These are phyloP conservation scores for Serilophus lunatus DNA, from an alignment of 2,113 vertebrate species.

Conservation along the genomic window DNA sequence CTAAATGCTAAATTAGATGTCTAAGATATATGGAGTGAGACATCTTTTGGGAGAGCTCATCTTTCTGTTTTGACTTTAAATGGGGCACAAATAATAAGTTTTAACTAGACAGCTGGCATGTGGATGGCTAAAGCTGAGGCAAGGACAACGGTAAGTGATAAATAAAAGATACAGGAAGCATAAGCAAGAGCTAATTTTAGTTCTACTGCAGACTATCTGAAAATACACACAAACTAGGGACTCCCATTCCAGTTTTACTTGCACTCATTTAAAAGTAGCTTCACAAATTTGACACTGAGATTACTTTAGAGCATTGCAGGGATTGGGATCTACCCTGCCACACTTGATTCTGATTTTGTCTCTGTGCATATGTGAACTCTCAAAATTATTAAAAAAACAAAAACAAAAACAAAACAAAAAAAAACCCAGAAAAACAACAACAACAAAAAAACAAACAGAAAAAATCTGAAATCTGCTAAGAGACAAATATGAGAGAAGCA, in stretches of 20 bases:
- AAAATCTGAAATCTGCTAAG: background rate
- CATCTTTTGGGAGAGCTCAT: background rate
- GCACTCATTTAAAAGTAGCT: background rate
- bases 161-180: background rate
- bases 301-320: background rate
- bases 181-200: background rate
- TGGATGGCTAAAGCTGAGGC: background rate
- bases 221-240: background rate
- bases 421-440: too few species aligned
- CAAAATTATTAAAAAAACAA: background rate
- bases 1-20: background rate
- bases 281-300: background rate
- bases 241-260: background rate
- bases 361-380: background rate
- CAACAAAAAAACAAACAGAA: background rate
- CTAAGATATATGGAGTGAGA: background rate
- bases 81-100: conserved; percentile 15
- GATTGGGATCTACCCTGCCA: background rate
- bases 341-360: background rate
- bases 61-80: conserved; percentile 35
- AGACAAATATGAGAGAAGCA: background rate
- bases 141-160: background rate
- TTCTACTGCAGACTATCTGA: background rate
- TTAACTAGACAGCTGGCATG: background rate
- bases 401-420: too few species aligned